These are phyloP conservation scores for Phalacrocorax carbo DNA, from an alignment of 2,113 vertebrate species.

Conservation along the genomic window DNA sequence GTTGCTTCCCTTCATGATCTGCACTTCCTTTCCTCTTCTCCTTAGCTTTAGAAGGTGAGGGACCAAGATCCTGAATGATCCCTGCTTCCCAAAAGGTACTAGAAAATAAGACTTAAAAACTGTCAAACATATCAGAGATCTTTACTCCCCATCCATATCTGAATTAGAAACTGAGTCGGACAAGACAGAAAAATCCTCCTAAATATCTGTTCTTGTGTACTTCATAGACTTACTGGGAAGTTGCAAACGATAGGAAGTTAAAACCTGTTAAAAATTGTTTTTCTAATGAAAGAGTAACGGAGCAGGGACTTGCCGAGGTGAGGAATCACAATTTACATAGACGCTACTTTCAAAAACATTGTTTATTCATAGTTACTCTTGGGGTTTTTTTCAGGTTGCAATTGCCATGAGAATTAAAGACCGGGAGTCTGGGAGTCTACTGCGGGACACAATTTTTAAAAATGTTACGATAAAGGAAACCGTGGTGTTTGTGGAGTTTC, in stretches of 20 bases:
- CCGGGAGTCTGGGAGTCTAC: not conserved
- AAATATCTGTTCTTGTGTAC: not conserved
- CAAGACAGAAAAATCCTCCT: not conserved
- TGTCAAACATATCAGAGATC: not conserved
- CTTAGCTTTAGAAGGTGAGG: not conserved
- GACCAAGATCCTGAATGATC: not conserved
- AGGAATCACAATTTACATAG: not conserved
- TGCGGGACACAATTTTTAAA: not conserved
- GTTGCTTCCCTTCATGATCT: not conserved
- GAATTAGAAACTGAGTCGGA: not conserved
- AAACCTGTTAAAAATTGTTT: not conserved
- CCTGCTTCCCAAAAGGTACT: not conserved
- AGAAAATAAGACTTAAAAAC: not conserved
- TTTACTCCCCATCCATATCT: not conserved
- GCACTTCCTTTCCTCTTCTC: not conserved
- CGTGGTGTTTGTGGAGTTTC: not conserved
- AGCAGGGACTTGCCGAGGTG: not conserved
- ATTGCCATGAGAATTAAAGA: not conserved
- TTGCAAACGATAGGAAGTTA: not conserved
- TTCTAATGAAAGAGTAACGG: not conserved
- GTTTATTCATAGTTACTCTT: not conserved
- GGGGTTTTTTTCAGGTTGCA: not conserved
- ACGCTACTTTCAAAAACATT: not conserved
- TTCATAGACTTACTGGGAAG: not conserved
- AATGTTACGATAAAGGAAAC: not conserved